Evolutionary conservation across 1,140 invertebrate species (phyloP).

Genomic region (Drosophila tropicalis): DNA sequence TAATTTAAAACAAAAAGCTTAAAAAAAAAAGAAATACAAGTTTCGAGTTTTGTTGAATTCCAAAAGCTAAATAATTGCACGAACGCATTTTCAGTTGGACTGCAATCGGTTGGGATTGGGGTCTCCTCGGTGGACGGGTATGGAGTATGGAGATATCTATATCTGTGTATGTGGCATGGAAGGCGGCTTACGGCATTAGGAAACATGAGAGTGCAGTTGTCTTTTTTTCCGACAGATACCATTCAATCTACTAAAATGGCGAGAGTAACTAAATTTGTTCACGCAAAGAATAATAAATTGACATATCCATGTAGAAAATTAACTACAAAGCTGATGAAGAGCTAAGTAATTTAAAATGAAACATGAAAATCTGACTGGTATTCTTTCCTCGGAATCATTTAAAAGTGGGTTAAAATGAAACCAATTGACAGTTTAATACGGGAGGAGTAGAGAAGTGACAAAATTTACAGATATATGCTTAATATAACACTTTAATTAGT

Average conservation of each 20-base stretch:
- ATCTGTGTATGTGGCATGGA: not conserved
- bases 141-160: not conserved
- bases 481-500: too few species aligned
- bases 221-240: not conserved
- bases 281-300: not conserved
- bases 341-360: not conserved
- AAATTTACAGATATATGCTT: too few species aligned
- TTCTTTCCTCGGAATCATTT: too few species aligned
- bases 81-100: constrained; percentile 10
- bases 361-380: too few species aligned
- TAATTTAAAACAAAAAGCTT: constrained; percentile 32
- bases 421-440: too few species aligned
- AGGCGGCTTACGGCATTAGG: constrained; percentile 27
- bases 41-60: constrained; percentile 37
- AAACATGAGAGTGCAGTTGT: constrained; percentile 40
- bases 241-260: constrained; percentile 19
- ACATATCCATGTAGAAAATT: too few species aligned
- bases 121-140: not conserved
- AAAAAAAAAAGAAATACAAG: constrained; percentile 7
- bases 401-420: too few species aligned
- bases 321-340: not conserved
- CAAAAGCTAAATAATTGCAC: constrained; percentile 49
- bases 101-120: not conserved
- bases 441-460: too few species aligned
- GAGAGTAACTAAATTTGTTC: constrained; percentile 17